phyloP scores from a whole-genome alignment of 1,140 invertebrate species.

The Micrasema minimum region DNA sequence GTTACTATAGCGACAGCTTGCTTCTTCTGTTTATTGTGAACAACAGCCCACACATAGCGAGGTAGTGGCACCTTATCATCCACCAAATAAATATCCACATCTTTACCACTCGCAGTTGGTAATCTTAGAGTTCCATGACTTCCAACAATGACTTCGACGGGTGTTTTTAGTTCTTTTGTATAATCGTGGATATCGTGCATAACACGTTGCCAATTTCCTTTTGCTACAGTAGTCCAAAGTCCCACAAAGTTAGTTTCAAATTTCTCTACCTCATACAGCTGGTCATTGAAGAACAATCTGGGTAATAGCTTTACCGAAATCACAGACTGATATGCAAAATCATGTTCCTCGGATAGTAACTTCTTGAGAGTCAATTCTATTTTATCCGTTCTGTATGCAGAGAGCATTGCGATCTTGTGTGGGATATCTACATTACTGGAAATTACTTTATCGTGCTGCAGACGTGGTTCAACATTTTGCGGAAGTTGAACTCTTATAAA shows the following conservation, averaged over 20 bases:
- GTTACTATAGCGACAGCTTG: conserved; percentile 43
- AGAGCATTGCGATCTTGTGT: conserved; percentile 42
- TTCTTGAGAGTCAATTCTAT: conserved; percentile 22
- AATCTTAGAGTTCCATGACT: conserved; percentile 39
- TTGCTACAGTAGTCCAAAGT: conserved; percentile 39
- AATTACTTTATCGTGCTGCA: conserved; percentile 17
- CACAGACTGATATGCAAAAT: conserved; percentile 17
- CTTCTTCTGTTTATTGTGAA: conserved; percentile 32
- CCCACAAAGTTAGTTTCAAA: conserved; percentile 46
- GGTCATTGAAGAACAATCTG: conserved; percentile 38
- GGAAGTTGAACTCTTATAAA: conserved; percentile 35
- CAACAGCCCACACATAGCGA: conserved; percentile 39
- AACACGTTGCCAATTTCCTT: conserved; percentile 47
- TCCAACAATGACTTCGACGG: conserved; percentile 43
- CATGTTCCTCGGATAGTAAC: conserved; percentile 38
- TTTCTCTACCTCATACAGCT: conserved; percentile 43
- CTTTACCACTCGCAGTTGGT: conserved; percentile 24
- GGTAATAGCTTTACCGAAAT: conserved; percentile 41
- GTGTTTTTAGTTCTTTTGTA: conserved; percentile 19
- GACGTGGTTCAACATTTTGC: conserved; percentile 15
- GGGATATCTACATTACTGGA: conserved; percentile 32
- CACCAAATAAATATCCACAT: conserved; percentile 25
- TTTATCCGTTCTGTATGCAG: conserved; percentile 35
- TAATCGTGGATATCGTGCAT: conserved; percentile 38
- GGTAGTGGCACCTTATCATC: conserved; percentile 41